Evolutionary conservation across 1,140 invertebrate species (phyloP), one percentile per base, ranked within the genome.

Genomic region (Sarcophaga bullata): DNA sequence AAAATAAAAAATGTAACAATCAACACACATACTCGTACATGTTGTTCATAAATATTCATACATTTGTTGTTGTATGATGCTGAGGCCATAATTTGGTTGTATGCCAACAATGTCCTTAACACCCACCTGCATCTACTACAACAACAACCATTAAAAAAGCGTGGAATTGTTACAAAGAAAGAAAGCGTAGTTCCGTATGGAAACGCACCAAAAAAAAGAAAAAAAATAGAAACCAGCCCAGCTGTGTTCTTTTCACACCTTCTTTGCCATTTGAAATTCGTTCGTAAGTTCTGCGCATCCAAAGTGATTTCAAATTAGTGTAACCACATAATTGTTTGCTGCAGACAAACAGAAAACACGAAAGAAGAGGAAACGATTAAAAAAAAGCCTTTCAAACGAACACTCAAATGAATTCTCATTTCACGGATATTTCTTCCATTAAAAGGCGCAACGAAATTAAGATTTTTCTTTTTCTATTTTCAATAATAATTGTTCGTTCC

Each of bases 381-480:
- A 68, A 58, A 13, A 58, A 58, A 58, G 13, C 17, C 15, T 37
- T 37, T 37, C 17, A 19, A 68, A 68, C 62, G n/a, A 17, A 37
- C 25, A 37, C 25, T 37, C 13, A 72, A 25, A 25, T 72, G 7
- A 17, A 50, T 78, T 46, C 75, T 52, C 25, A 78, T 78, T 78
- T 78, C 75, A 78, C 75, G 75, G 48, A 78, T n/a, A n/a, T n/a
- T 78, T 25, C 19, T 78, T n/a, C 48, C n/a, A 11, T 19, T 50
- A 78, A 78, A 78, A 78, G 75, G 48, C 75, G 75, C 48, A 9
- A 78, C 75, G 75, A 78, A 78, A 78, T 78, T 78, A 19, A 78
- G 75, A 78, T 78, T 78, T 78, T 49, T 76, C n/a, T 48, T 6
- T 6, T 47, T 75, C 48, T 62, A n/a, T 25, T 78, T 78, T 50